phyloP scores from a whole-genome alignment of 2,797 vertebrate genomes.

The Alfaro cultratus region DNA sequence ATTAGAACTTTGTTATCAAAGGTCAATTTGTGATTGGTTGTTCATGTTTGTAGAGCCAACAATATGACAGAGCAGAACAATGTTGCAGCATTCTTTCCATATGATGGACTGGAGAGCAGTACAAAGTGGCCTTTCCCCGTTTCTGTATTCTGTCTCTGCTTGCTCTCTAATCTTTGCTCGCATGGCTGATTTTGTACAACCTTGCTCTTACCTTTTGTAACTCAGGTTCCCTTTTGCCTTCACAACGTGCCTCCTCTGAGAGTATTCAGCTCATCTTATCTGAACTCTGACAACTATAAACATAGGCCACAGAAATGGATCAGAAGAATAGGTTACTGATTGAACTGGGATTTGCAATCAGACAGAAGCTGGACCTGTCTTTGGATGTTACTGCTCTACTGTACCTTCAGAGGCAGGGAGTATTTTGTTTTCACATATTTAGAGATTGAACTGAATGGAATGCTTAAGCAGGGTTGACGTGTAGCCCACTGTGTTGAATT shows the following conservation, averaged over 20 bases:
- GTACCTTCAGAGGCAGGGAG: neutral
- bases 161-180: neutral
- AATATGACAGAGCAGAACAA: neutral
- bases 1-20: neutral
- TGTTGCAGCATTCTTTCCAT: neutral
- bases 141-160: neutral
- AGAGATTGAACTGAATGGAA: conserved; percentile 32
- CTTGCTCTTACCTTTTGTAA: neutral
- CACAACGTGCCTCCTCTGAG: conserved; percentile 1
- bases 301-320: conserved; percentile 9
- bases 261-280: conserved; percentile 9
- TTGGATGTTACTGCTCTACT: conserved; percentile 27
- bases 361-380: conserved; percentile 10
- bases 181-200: conserved; percentile 6
- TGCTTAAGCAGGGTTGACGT: conserved; percentile 48
- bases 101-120: neutral
- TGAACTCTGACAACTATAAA: conserved; percentile 8
- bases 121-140: neutral
- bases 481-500: conserved; percentile 23
- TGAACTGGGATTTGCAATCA: conserved; percentile 48
- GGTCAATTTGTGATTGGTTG: neutral
- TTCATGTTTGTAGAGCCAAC: neutral
- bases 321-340: conserved; percentile 46
- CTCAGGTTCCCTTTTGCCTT: conserved; percentile 3
- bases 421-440: conserved; percentile 31